Percentiles rank a stretch among this genome's conserved stretches.
Conservation (phyloP, 2,113 vertebrate genomes). For the Ploceus nigricollis region DNA sequence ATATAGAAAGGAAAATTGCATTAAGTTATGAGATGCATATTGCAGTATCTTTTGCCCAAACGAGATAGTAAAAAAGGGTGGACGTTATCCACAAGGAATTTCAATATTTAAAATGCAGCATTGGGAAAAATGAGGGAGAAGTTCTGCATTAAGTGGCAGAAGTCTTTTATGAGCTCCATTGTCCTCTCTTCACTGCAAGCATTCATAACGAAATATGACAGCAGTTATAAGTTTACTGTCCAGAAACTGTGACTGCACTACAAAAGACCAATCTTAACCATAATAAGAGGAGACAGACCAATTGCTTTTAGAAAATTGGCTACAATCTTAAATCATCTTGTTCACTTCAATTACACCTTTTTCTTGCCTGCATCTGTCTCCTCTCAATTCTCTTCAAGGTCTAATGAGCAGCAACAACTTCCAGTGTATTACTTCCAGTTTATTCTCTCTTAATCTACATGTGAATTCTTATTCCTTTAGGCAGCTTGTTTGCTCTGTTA, state of each 20-base stretch:
- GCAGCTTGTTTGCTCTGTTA: neutral
- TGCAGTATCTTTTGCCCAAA: neutral
- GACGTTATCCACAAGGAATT: neutral
- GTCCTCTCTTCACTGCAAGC: neutral
- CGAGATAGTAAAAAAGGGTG: neutral
- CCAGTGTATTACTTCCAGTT: neutral
- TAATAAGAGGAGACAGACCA: neutral
- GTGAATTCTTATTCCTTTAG: neutral
- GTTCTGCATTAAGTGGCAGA: neutral
- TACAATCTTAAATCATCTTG: neutral
- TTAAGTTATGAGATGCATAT: neutral
- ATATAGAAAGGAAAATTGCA: neutral
- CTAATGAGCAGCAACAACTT: neutral
- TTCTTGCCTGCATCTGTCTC: neutral
- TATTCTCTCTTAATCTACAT: neutral
- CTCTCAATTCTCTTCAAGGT: neutral
- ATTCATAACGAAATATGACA: neutral
- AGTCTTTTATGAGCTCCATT: neutral
- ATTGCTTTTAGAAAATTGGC: neutral
- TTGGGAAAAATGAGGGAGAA: neutral
- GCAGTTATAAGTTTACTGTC: neutral
- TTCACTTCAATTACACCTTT: neutral
- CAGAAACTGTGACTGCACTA: neutral
- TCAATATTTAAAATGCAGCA: neutral
- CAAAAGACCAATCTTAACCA: neutral